Evolutionary conservation across 2,113 vertebrate genomes (phyloP).

Genomic region (Heptranchias perlo): DNA sequence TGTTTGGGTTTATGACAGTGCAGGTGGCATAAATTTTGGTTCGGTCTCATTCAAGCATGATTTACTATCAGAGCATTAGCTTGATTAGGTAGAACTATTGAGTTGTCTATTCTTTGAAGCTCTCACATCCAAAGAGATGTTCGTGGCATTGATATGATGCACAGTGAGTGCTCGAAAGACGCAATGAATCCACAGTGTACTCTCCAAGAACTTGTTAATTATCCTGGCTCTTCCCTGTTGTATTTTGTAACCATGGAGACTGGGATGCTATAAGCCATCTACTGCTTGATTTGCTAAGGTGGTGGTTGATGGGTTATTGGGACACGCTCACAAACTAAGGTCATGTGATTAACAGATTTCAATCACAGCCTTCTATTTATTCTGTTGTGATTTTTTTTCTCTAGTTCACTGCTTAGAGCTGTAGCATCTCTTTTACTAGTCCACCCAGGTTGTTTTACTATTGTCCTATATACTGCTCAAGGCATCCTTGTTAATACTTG

Average conservation of each 20-base stretch:
- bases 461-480: no score
- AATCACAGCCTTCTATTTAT: neutral
- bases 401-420: neutral
- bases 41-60: neutral
- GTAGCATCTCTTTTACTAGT: neutral
- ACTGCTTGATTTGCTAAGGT: no score
- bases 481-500: no score
- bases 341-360: no score
- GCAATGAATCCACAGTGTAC: neutral
- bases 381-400: neutral
- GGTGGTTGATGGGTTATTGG: no score
- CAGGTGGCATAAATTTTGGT: neutral
- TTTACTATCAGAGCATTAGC: neutral
- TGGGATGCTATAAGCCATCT: no score
- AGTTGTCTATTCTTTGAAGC: neutral
- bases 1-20: neutral
- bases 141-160: neutral
- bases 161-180: neutral
- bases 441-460: neutral
- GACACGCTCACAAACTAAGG: no score
- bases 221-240: no score
- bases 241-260: no score
- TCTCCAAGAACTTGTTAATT: neutral
- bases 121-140: neutral
- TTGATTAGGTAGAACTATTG: neutral